Conservation (phyloP, 2,888 invertebrate genomes). For the Drosophila fulvimacula region DNA sequence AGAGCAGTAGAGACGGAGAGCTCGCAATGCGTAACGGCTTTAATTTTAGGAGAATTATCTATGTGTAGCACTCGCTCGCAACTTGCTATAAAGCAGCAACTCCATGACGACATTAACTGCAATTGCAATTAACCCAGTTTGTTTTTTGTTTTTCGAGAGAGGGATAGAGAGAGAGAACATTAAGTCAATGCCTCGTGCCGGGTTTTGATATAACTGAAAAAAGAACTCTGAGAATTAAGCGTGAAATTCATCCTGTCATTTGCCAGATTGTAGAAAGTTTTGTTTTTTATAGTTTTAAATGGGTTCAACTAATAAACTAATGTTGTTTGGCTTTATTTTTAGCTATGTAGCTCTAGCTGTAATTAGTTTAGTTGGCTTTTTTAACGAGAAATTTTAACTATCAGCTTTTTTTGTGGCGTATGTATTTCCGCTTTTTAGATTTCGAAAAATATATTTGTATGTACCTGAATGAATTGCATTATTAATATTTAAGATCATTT, state of each 20-base stretch:
- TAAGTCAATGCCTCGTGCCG: constrained; percentile 3
- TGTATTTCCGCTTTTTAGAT: neutral
- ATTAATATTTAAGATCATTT: neutral
- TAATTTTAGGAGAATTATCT: constrained; percentile 58
- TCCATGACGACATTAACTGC: constrained; percentile 56
- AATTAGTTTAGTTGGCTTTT: neutral
- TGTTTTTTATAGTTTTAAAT: neutral
- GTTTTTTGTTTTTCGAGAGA: constrained; percentile 7
- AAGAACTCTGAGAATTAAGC: constrained; percentile 21
- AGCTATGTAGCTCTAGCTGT: neutral
- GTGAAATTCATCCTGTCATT: constrained; percentile 53
- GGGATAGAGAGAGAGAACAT: constrained; percentile 13
- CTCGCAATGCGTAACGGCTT: constrained; percentile 69
- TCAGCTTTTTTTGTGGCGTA: neutral
- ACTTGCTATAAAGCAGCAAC: constrained; percentile 50
- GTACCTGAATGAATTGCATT: neutral
- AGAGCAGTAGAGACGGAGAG: neutral
- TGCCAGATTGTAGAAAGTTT: constrained; percentile 20
- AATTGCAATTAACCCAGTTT: constrained; percentile 68
- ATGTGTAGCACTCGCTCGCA: constrained; percentile 21
- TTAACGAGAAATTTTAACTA: neutral
- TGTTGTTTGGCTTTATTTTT: neutral
- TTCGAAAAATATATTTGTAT: neutral
- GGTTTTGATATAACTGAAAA: constrained; percentile 6
- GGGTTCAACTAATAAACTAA: neutral